These are phyloP conservation scores for Cryptocephalus moraei DNA, from an alignment of 2,888 invertebrate species.

Conservation along the genomic window DNA sequence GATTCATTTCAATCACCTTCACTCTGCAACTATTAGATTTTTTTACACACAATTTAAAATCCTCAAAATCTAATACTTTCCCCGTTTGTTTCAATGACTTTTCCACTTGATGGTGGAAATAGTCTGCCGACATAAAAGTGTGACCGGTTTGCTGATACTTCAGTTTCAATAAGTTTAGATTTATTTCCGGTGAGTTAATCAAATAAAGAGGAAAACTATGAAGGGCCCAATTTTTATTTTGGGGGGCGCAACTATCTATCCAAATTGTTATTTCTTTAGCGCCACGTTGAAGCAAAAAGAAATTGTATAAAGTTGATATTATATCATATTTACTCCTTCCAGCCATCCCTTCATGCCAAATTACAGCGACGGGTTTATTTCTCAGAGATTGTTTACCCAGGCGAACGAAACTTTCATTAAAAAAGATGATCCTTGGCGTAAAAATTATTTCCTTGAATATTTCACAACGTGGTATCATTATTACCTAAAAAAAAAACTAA, in stretches of 20 bases:
- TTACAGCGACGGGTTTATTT: too few relatives aligned
- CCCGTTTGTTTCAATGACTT: constrained; percentile 4
- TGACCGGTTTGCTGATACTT: constrained; percentile 8
- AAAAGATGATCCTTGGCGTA: too few relatives aligned
- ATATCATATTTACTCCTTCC: too few relatives aligned
- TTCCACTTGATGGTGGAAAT: constrained; percentile 10
- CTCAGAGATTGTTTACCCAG: too few relatives aligned
- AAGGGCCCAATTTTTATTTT: constrained; percentile 12
- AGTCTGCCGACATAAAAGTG: constrained; percentile 7
- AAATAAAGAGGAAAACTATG: constrained; percentile 8
- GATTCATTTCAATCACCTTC: constrained; percentile 4
- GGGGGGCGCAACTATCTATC: constrained; percentile 11
- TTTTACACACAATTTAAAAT: constrained; percentile 5
- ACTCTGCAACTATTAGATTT: constrained; percentile 4
- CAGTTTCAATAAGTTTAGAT: constrained; percentile 1
- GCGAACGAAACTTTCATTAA: too few relatives aligned
- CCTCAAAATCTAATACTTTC: constrained; percentile 7
- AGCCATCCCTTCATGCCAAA: too few relatives aligned
- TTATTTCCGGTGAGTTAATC: constrained; percentile 7
- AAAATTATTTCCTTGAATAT: too few relatives aligned
- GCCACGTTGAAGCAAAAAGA: too few relatives aligned
- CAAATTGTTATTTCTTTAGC: constrained; percentile 5
- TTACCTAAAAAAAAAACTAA: too few relatives aligned
- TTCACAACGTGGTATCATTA: too few relatives aligned
- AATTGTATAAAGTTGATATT: too few relatives aligned